phyloP scores from a whole-genome alignment of 2,797 vertebrate species.

The Ceyx erithaca region DNA sequence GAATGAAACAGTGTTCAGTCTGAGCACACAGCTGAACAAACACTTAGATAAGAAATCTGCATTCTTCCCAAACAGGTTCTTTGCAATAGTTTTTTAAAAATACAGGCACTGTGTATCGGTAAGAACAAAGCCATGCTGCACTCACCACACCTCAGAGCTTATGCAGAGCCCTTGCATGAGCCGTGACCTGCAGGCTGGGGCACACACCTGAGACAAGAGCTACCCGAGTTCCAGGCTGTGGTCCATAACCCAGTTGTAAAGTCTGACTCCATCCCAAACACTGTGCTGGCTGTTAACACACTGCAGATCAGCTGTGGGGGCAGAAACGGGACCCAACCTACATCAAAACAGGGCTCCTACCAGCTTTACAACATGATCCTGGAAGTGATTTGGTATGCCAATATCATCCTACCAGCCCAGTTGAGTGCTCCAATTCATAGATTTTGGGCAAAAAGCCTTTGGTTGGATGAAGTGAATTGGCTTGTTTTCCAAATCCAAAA shows the following conservation, averaged over 20 bases:
- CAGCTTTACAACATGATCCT: accelerated
- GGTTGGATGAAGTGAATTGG: background rate
- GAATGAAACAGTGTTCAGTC: accelerated
- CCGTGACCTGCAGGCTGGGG: background rate
- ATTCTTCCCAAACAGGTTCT: background rate
- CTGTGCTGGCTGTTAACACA: accelerated
- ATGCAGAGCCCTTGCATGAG: accelerated
- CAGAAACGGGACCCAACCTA: background rate
- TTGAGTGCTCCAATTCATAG: background rate
- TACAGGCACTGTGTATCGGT: accelerated
- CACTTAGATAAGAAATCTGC: background rate
- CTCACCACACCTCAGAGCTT: background rate
- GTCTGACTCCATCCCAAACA: background rate
- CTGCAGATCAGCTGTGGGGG: background rate
- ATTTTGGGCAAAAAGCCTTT: background rate
- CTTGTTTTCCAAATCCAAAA: background rate
- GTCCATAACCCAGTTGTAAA: background rate
- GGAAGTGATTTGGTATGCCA: background rate
- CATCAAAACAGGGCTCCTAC: background rate
- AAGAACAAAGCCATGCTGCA: background rate
- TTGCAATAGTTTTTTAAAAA: background rate
- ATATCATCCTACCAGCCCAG: background rate
- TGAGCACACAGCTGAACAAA: accelerated
- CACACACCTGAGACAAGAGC: background rate
- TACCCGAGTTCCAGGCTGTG: accelerated